Conservation (phyloP, 2,888 invertebrate species). For the Junonia oenone region DNA sequence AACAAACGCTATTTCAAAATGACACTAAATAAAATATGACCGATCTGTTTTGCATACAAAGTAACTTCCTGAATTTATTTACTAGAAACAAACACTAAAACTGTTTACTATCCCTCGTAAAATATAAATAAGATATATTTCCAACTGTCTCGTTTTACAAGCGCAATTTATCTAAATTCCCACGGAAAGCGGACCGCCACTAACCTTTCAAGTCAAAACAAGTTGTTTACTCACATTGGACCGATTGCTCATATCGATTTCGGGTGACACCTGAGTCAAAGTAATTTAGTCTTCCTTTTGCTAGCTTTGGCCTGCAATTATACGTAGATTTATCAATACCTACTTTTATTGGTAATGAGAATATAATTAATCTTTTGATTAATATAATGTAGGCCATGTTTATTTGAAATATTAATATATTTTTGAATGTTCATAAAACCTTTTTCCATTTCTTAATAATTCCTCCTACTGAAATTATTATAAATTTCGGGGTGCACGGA, state of each 20-base stretch:
- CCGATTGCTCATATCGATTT: constrained; percentile 13
- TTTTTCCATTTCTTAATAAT: no score
- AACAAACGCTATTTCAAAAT: no score
- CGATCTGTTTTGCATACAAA: background rate
- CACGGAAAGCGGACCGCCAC: background rate
- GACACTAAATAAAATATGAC: background rate
- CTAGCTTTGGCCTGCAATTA: no score
- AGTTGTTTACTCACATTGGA: constrained; percentile 13
- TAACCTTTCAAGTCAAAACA: constrained; percentile 3
- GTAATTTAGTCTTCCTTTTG: background rate
- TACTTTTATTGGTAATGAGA: no score
- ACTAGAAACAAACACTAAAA: background rate
- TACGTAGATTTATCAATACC: no score
- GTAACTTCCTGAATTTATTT: background rate
- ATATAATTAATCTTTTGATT: no score
- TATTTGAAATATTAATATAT: no score
- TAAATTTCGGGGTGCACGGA: no score
- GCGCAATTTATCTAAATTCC: background rate
- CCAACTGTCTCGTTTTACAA: background rate
- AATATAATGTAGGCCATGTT: no score
- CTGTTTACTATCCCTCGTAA: background rate
- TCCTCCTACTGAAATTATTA: no score
- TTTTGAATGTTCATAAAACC: no score
- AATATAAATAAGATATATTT: background rate
- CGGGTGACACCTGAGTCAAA: constrained; percentile 17